Conservation (phyloP, 2,113 vertebrate genomes). For the Pipa parva region DNA sequence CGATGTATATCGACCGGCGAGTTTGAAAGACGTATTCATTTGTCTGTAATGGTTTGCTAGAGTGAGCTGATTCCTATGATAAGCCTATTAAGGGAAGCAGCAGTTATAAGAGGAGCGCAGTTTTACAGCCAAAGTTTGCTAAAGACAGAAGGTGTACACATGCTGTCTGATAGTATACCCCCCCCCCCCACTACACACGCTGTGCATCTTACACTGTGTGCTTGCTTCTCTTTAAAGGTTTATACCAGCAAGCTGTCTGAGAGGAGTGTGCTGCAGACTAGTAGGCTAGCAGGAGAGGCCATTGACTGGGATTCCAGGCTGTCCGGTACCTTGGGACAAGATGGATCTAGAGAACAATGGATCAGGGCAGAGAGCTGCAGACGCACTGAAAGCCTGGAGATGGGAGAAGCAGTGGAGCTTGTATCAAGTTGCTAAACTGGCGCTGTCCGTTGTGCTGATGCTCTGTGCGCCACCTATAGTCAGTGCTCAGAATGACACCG, state of each 20-base stretch:
- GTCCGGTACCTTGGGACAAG: constrained; percentile 45
- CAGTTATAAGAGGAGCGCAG: too few species aligned
- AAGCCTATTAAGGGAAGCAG: too few species aligned
- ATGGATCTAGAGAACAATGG: constrained; percentile 48
- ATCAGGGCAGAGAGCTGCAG: constrained; percentile 52
- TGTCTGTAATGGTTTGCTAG: background rate
- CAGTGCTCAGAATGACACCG: constrained; percentile 89
- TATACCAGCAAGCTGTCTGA: constrained; percentile 14
- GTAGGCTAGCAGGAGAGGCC: constrained; percentile 1
- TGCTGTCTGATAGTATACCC: too few species aligned
- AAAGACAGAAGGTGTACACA: too few species aligned
- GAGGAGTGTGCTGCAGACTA: too few species aligned
- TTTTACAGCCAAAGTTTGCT: too few species aligned
- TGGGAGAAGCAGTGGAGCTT: constrained; percentile 45
- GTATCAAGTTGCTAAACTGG: constrained; percentile 68
- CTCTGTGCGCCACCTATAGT: constrained; percentile 59
- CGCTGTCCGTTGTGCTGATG: constrained; percentile 72
- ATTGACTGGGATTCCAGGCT: background rate
- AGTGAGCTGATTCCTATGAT: too few species aligned
- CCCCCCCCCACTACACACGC: too few species aligned
- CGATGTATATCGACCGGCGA: background rate
- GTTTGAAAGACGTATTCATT: background rate
- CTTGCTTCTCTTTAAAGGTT: background rate
- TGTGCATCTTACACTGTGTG: too few species aligned
- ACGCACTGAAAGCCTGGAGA: constrained; percentile 1